These are phyloP conservation scores for Habroteleia sp. DNA, from an alignment of 2,888 invertebrate genomes.

Conservation along the genomic window DNA sequence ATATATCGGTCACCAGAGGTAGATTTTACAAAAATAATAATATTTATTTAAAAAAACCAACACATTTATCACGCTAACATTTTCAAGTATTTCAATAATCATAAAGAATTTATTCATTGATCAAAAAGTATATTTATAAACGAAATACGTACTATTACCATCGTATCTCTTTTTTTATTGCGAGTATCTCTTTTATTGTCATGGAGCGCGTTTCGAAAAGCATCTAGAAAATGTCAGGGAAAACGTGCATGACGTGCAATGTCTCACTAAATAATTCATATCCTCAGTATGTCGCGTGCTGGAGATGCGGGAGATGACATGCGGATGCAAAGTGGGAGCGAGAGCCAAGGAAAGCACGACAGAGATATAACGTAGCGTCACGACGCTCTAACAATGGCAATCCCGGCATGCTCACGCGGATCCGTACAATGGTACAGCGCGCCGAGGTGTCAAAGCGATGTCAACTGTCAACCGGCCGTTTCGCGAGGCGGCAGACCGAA, in stretches of 20 bases:
- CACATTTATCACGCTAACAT: too few species aligned
- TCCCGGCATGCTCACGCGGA: conserved; percentile 75
- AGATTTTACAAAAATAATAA: too few species aligned
- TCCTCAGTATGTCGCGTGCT: conserved; percentile 54
- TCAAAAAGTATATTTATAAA: too few species aligned
- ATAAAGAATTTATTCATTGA: too few species aligned
- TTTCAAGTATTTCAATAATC: too few species aligned
- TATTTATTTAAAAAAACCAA: too few species aligned
- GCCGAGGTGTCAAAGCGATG: conserved; percentile 78
- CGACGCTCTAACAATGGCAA: conserved; percentile 64
- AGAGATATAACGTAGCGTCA: conserved; percentile 43
- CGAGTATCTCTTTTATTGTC: too few species aligned
- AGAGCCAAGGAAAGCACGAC: conserved; percentile 34
- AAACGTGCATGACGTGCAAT: conserved; percentile 55
- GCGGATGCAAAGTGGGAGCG: conserved; percentile 40
- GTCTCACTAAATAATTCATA: conserved; percentile 61
- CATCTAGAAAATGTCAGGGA: conserved; percentile 16
- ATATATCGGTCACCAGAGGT: too few species aligned
- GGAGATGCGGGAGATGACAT: conserved; percentile 55
- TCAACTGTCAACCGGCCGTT: conserved; percentile 78
- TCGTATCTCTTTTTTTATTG: too few species aligned
- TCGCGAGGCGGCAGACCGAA: conserved; percentile 69
- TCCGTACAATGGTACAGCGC: conserved; percentile 76
- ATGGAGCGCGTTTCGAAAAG: too few species aligned
- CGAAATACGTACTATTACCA: too few species aligned